Evolutionary conservation across 1,140 invertebrate species (phyloP), one percentile per base, ranked within the genome.

Genomic region (Hypothenemus hampei): DNA sequence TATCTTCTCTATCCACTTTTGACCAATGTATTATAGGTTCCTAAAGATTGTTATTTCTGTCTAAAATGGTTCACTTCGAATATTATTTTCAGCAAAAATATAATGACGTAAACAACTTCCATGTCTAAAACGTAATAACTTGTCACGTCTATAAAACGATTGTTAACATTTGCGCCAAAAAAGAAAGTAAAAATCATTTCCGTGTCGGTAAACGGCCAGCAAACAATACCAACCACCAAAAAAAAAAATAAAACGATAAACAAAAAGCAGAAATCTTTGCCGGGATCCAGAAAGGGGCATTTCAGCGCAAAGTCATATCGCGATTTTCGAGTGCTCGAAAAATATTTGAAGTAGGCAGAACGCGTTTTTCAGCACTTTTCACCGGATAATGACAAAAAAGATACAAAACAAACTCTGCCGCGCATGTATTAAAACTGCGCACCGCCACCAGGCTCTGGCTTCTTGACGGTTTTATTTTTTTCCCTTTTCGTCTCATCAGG

Each of bases 301-400:
- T 56, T 56, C 44, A 48, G 44, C 53, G 45, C 40, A 20, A 56
- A 56, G 44, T 56, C 44, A 48, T 56, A 48, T 48, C 36, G 53
- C 44, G 36, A 47, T 56, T 56, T n/a, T 56, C 36, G 53, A 56
- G 53, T 56, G 53, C 53, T 48, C 26, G 44, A 47, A 56, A 56
- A 56, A 56, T 56, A 56, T 56, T 56, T 56, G 33, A 48, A 56
- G 53, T 53, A 53, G 50, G 39, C 50, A 53, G 43, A 48, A 41
- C 45, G 53, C 44, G 53, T 48, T 48, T 55, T 47, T 47, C 33
- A 47, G 44, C 50, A 53, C 50, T 53, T 47, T 48, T 56, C 53
- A 56, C 43, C 44, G 53, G 53, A 53, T 56, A 56, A 56, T 56
- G 53, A 56, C 44, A 48, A 56, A 56, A 56, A 56, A 56, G 44